phyloP scores from a whole-genome alignment of 2,113 vertebrate species.

The Gobiocypris rarus region DNA sequence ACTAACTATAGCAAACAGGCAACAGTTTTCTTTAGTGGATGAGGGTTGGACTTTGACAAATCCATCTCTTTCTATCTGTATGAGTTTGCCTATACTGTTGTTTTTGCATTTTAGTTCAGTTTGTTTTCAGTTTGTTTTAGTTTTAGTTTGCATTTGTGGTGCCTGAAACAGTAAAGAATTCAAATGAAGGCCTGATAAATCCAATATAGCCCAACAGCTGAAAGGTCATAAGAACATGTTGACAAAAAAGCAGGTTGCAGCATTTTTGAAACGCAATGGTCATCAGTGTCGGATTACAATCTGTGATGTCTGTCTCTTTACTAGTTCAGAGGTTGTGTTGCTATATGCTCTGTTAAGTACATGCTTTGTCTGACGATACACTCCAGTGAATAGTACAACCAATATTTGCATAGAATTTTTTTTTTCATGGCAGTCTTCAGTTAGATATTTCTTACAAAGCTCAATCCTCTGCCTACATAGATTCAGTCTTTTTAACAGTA shows the following conservation, averaged over 20 bases:
- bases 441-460: neutral
- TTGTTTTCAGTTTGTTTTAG: too few relatives aligned
- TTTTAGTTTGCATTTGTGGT: too few relatives aligned
- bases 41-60: constrained; percentile 1
- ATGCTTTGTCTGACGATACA: too few relatives aligned
- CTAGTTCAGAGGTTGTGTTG: constrained; percentile 52
- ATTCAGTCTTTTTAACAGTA: constrained; percentile 8
- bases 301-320: constrained; percentile 37
- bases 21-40: neutral
- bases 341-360: constrained; percentile 29
- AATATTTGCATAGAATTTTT: neutral
- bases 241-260: neutral
- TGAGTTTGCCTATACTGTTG: constrained; percentile 2
- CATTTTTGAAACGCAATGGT: neutral
- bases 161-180: constrained; percentile 4
- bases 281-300: constrained; percentile 40
- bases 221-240: constrained; percentile 1
- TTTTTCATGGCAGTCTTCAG: neutral
- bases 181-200: constrained; percentile 18
- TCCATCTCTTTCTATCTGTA: neutral
- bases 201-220: neutral
- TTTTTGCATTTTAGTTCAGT: constrained; percentile 27
- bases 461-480: neutral
- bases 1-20: neutral
- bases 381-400: neutral